A percentile compares a stretch with the other conserved stretches of the same genome.
Evolutionary conservation across 2,888 invertebrate species (phyloP).

Genomic region (Drosophila antonietae): DNA sequence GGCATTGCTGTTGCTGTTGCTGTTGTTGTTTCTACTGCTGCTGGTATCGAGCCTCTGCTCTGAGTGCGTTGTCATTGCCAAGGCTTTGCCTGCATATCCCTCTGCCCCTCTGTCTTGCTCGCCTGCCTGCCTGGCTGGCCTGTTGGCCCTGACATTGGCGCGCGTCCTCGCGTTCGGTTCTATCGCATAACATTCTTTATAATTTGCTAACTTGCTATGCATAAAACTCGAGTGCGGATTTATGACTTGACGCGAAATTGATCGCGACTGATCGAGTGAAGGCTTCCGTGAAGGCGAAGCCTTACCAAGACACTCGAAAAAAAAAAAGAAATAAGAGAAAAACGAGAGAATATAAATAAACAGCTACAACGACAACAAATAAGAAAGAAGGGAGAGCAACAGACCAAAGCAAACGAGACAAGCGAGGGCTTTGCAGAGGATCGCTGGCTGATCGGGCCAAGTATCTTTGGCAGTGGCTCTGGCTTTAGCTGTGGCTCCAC

Average conservation of each 20-base stretch:
- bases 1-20: conserved; percentile 7
- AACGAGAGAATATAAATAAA: conserved; percentile 27
- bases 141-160: conserved; percentile 65
- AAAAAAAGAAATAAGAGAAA: neutral
- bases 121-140: conserved; percentile 1
- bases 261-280: conserved; percentile 69
- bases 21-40: conserved; percentile 29
- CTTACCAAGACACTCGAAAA: conserved; percentile 25
- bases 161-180: conserved; percentile 45
- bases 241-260: conserved; percentile 76
- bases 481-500: conserved; percentile 47
- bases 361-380: conserved; percentile 2
- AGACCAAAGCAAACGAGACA: conserved; percentile 13
- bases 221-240: conserved; percentile 73
- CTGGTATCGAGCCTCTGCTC: conserved; percentile 28
- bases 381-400: conserved; percentile 2
- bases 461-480: conserved; percentile 31
- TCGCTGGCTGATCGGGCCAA: conserved; percentile 30
- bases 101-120: conserved; percentile 1
- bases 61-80: conserved; percentile 70
- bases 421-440: conserved; percentile 39
- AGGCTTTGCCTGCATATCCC: conserved; percentile 36
- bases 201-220: conserved; percentile 77
- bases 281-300: conserved; percentile 58
- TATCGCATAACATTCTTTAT: conserved; percentile 75